These are phyloP conservation scores for Sylvicola fuscatus DNA, from an alignment of 2,888 invertebrate species.

Conservation along the genomic window DNA sequence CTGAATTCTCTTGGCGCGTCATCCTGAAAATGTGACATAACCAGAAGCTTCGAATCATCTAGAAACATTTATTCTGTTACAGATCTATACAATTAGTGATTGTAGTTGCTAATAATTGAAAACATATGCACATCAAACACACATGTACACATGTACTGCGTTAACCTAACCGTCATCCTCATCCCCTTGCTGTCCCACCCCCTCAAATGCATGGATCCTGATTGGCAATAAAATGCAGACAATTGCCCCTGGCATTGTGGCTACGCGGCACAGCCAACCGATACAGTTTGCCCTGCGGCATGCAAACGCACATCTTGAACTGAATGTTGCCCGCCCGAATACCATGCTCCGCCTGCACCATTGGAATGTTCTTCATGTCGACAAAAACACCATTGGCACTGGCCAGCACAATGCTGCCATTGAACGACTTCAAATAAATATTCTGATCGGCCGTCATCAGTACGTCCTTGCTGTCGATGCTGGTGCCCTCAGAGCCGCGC, in stretches of 20 bases:
- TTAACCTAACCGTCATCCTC: too few species aligned
- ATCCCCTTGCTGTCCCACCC: neutral
- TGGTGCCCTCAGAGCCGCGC: constrained; percentile 61
- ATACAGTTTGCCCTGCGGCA: constrained; percentile 73
- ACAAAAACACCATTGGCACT: constrained; percentile 49
- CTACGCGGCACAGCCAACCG: constrained; percentile 44
- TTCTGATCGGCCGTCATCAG: constrained; percentile 61
- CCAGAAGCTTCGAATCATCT: too few species aligned
- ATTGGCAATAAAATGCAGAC: constrained; percentile 19
- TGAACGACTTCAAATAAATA: constrained; percentile 51
- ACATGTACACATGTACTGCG: too few species aligned
- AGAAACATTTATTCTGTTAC: too few species aligned
- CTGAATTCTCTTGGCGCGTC: too few species aligned
- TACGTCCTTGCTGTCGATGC: constrained; percentile 48
- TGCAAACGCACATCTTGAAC: constrained; percentile 76
- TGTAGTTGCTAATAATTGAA: too few species aligned
- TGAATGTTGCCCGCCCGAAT: constrained; percentile 32
- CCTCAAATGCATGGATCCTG: constrained; percentile 18
- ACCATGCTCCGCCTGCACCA: constrained; percentile 30
- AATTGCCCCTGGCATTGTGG: constrained; percentile 21
- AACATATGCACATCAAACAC: too few species aligned
- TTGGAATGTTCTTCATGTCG: constrained; percentile 48
- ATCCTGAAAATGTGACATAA: too few species aligned
- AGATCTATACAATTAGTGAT: too few species aligned
- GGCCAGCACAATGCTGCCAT: constrained; percentile 49